These are phyloP conservation scores for Trematomus loennbergii DNA, from an alignment of 2,113 vertebrate species.

Conservation along the genomic window DNA sequence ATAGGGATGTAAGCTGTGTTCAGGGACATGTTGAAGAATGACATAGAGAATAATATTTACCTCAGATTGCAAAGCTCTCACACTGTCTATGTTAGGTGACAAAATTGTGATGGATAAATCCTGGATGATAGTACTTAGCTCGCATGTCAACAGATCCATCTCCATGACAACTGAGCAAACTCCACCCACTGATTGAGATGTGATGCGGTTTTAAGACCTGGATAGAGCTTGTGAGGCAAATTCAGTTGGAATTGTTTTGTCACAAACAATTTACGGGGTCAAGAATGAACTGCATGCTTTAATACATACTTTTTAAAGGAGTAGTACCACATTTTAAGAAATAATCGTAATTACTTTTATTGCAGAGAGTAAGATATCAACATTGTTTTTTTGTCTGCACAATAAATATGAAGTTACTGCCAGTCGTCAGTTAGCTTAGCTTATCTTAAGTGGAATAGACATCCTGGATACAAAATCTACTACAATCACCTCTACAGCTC, in stretches of 20 bases:
- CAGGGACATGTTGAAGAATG: conserved; percentile 32
- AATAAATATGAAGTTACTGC: not conserved
- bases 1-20: conserved; percentile 57
- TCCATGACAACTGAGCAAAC: not conserved
- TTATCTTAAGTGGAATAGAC: not conserved
- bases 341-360: not conserved
- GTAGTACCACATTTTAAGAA: not conserved
- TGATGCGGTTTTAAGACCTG: not conserved
- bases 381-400: not conserved
- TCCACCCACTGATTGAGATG: not conserved
- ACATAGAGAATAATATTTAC: not conserved
- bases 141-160: not conserved
- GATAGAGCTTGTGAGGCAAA: not conserved
- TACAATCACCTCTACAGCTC: not conserved
- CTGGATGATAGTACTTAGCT: not conserved
- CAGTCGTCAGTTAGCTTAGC: not conserved
- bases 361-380: not conserved
- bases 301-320: not conserved
- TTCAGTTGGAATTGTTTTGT: not conserved
- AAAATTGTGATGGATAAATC: not conserved
- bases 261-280: not conserved
- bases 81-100: not conserved
- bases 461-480: not conserved
- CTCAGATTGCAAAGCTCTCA: not conserved
- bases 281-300: not conserved